Evolutionary conservation across 2,797 vertebrate genomes (phyloP).

Genomic region (Tympanoctomys barrerae): DNA sequence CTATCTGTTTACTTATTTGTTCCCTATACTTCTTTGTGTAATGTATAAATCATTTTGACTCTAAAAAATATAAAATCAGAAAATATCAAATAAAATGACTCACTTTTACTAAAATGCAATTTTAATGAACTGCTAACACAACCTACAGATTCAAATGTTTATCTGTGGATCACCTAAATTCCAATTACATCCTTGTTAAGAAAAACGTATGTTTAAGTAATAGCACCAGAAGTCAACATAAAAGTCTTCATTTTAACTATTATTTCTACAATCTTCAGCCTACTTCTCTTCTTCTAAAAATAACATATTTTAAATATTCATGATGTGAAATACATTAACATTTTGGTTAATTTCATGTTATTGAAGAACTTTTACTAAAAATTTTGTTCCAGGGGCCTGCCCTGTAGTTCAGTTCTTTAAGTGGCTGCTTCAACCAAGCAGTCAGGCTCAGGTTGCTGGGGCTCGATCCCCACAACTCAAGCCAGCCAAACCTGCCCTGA

Average conservation of each 20-base stretch:
- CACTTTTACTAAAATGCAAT: slow-evolving; percentile 49
- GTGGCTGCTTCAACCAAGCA: no score
- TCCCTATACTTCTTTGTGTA: neutral
- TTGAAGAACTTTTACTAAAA: slow-evolving; percentile 49
- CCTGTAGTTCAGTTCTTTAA: no score
- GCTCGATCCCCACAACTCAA: no score
- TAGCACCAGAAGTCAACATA: neutral
- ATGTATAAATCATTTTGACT: neutral
- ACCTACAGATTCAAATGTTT: slow-evolving; percentile 22
- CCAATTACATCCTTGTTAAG: neutral
- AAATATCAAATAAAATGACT: slow-evolving; percentile 5
- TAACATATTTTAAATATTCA: slow-evolving; percentile 59
- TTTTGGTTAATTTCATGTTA: slow-evolving; percentile 55
- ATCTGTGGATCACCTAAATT: neutral
- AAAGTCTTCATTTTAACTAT: slow-evolving; percentile 37
- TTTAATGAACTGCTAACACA: neutral
- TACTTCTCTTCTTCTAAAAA: slow-evolving; percentile 49
- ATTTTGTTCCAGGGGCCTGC: neutral
- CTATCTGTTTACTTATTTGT: neutral
- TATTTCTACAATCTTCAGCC: slow-evolving; percentile 39
- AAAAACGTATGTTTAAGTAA: neutral
- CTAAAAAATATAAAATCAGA: slow-evolving; percentile 56
- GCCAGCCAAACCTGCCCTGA: no score
- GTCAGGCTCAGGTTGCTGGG: no score
- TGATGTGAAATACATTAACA: slow-evolving; percentile 36